Base-by-base conservation (phyloP, 2,113 vertebrate genomes). In the Lagopus muta region DNA sequence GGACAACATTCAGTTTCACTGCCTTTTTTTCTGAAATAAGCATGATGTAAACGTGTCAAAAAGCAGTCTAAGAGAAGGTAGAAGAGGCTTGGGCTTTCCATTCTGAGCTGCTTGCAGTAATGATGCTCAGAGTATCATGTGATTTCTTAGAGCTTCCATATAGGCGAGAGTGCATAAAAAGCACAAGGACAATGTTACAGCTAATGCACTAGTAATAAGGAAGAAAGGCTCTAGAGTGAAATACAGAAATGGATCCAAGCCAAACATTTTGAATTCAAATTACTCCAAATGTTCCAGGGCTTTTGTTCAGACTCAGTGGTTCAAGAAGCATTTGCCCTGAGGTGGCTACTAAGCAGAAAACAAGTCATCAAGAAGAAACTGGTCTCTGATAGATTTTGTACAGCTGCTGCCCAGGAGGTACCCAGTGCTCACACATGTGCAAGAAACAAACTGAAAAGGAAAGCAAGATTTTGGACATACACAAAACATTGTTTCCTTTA, bases 251-350 rank as follows among this genome's bases (percentile, higher is more conserved):
- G 43, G 74, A 93, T 90, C 77, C 81, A 94, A 89, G 83, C 58
- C 74, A 92, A 93, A 92, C 15, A 79, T 85, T 93, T 91, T 13
- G 7, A 82, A 93, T 90, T 42, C 61, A 88, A 89, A 94, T 86
- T 80, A 20, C 58, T 90, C n/a, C 73, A 84, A 88, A 66, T 64
- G 34, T 71, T 62, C 65, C 30, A 71, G 38, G 6, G 10, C 13
- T 95, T 91, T 90, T 61, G 30, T 87, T 95, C 86, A 89, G 55
- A 87, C 6, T 80, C 71, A 80, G 50, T 80, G 77, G 45, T 88
- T 86, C 85, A 67, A 82, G 71, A 82, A 89, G n/a, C 28, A 55
- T 79, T 78, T 94, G 55, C 36, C 77, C 80, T 74, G 48, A 34
- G 74, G 61, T 21, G 50, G 40, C 48, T 61, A 47, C 69, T 73